phyloP scores from a whole-genome alignment of 2,797 vertebrate genomes.

The Diplodus puntazzo region DNA sequence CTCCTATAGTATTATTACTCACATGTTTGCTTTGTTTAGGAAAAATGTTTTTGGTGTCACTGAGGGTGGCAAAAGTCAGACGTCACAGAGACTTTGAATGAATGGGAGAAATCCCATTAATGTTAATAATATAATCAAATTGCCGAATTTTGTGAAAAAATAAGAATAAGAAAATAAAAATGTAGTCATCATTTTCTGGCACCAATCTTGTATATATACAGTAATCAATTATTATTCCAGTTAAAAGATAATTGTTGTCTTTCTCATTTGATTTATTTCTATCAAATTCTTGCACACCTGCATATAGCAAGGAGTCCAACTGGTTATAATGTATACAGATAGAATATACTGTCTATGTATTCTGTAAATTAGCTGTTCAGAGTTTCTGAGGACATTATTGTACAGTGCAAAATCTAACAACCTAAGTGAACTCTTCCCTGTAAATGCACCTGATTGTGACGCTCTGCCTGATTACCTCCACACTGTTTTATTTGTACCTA shows the following conservation, averaged over 20 bases:
- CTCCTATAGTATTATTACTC: slow-evolving; percentile 33
- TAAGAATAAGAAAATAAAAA: not conserved
- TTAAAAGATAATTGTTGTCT: not conserved
- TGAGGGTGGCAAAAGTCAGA: slow-evolving; percentile 1
- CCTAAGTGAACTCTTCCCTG: not conserved
- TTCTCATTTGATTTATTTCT: not conserved
- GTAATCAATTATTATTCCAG: too few relatives aligned
- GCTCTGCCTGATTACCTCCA: not conserved
- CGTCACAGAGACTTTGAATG: not conserved
- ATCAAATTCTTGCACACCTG: not conserved
- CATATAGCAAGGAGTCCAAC: not conserved
- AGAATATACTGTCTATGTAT: not conserved
- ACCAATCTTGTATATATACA: not conserved
- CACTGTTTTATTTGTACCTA: not conserved
- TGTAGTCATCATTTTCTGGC: not conserved
- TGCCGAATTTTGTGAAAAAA: not conserved
- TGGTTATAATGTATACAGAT: not conserved
- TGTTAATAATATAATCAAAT: not conserved
- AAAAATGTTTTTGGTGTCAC: not conserved
- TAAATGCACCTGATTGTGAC: not conserved
- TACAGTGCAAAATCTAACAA: not conserved
- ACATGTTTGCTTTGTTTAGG: not conserved
- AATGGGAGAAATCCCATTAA: not conserved
- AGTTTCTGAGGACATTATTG: not conserved
- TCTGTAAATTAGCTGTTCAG: too few relatives aligned